Percentiles rank a stretch among this genome's conserved stretches.
Conservation (phyloP, 2,797 vertebrate genomes). For the Sus cebifrons region DNA sequence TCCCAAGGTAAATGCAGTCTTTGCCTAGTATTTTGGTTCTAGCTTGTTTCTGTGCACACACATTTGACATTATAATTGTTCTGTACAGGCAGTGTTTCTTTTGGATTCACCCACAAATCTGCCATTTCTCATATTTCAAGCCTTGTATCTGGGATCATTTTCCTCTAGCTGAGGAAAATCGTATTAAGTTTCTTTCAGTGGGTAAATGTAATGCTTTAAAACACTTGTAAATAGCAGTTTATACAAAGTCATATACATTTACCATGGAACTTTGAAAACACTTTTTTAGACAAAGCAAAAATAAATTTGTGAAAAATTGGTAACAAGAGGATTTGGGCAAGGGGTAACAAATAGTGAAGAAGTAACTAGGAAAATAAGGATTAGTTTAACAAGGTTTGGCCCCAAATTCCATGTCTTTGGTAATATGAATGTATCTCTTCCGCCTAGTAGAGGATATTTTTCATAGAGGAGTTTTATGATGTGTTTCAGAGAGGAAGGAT, state of each 20-base stretch:
- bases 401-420: neutral
- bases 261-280: neutral
- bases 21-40: neutral
- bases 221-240: conserved; percentile 45
- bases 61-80: neutral
- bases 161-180: conserved; percentile 7
- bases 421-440: neutral
- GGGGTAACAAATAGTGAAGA: neutral
- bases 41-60: neutral
- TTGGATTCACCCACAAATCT: neutral
- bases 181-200: conserved; percentile 26
- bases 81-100: neutral
- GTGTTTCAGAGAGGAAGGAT: neutral
- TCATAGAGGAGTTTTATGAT: neutral
- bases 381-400: neutral
- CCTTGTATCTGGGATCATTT: neutral
- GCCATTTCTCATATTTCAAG: neutral
- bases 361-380: neutral
- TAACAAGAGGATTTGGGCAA: neutral
- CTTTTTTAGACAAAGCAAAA: neutral
- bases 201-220: conserved; percentile 20
- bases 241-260: neutral
- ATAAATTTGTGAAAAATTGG: neutral
- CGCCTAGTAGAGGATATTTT: neutral
- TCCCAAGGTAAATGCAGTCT: neutral